phyloP scores from a whole-genome alignment of 2,797 vertebrate species.

The Poeciliopsis presidionis region DNA sequence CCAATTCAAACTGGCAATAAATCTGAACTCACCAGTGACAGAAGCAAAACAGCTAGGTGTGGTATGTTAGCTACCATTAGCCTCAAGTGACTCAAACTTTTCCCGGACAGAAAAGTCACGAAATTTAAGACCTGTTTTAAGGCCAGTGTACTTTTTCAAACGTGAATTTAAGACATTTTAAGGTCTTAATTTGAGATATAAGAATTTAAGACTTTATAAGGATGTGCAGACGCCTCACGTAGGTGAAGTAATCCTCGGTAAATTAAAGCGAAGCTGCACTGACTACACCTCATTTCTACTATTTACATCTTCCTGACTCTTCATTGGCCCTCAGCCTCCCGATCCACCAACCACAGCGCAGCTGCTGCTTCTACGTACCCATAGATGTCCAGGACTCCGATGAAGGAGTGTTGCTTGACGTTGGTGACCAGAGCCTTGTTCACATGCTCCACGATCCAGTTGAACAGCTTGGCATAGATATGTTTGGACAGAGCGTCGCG shows the following conservation, averaged over 20 bases:
- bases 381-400: slow-evolving; percentile 97
- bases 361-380: slow-evolving; percentile 78
- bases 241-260: not conserved
- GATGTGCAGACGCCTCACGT: too few relatives aligned
- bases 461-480: slow-evolving; percentile 97
- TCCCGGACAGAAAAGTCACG: too few relatives aligned
- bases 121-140: too few relatives aligned
- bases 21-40: too few relatives aligned
- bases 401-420: slow-evolving; percentile 95
- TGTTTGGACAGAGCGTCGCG: slow-evolving; percentile 96
- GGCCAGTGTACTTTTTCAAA: too few relatives aligned
- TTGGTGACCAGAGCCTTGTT: slow-evolving; percentile 92
- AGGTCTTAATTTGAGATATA: too few relatives aligned
- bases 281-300: not conserved
- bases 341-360: not conserved
- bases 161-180: too few relatives aligned
- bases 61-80: too few relatives aligned
- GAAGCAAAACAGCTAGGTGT: too few relatives aligned
- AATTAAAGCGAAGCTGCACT: not conserved
- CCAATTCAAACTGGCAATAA: too few relatives aligned
- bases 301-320: not conserved
- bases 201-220: too few relatives aligned
- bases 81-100: too few relatives aligned
- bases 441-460: slow-evolving; percentile 96
- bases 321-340: not conserved